These are phyloP conservation scores for Merodon equestris DNA, from an alignment of 2,888 invertebrate species.

Conservation along the genomic window DNA sequence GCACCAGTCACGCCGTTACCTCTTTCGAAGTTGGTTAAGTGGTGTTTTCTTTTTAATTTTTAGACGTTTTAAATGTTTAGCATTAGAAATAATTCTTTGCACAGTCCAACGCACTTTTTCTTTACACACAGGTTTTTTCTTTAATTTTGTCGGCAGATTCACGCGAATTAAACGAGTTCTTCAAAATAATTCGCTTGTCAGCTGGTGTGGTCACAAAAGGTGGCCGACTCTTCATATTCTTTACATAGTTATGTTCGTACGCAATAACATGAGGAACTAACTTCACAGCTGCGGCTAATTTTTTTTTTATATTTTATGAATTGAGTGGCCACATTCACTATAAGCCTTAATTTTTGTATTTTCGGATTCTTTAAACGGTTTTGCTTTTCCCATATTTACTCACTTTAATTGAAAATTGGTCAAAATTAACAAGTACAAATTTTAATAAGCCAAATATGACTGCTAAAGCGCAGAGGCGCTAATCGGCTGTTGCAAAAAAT, in stretches of 20 bases:
- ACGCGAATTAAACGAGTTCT: not conserved
- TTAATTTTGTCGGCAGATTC: too few species aligned
- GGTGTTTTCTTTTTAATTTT: too few species aligned
- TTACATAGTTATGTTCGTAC: too few species aligned
- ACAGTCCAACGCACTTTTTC: too few species aligned
- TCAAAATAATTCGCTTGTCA: not conserved
- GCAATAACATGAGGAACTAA: too few species aligned
- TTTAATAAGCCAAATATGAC: not conserved
- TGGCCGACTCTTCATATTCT: constrained; percentile 19
- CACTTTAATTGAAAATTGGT: not conserved
- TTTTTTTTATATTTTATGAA: constrained; percentile 4
- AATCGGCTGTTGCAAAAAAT: not conserved
- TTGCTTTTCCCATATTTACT: constrained; percentile 2
- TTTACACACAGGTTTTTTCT: too few species aligned
- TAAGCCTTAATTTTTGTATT: constrained; percentile 2
- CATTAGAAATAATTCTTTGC: too few species aligned
- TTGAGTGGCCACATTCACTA: constrained; percentile 14
- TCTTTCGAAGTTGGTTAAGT: too few species aligned
- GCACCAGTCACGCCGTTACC: too few species aligned
- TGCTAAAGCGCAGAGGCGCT: constrained; percentile 4
- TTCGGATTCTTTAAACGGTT: not conserved
- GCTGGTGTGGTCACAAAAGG: constrained; percentile 11
- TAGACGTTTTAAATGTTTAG: too few species aligned
- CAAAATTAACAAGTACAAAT: not conserved
- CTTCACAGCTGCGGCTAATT: too few species aligned